phyloP scores from a whole-genome alignment of 2,797 vertebrate species.

The Cossypha polioptera region DNA sequence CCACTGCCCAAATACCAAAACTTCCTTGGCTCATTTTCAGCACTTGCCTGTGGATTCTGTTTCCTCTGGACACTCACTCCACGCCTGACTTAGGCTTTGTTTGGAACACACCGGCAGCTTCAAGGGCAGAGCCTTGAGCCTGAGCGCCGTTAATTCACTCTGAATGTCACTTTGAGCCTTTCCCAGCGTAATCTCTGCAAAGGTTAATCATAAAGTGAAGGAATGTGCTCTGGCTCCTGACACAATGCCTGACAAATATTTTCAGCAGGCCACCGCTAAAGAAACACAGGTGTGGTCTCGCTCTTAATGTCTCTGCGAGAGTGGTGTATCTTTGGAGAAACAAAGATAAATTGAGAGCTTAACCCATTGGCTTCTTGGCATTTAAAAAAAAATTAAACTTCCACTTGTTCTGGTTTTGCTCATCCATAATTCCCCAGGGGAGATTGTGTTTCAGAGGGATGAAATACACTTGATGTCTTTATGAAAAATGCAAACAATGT shows the following conservation, averaged over 20 bases:
- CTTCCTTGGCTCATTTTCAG: not conserved
- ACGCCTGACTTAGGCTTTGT: not conserved
- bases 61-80: not conserved
- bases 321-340: conserved; percentile 56
- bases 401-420: conserved; percentile 64
- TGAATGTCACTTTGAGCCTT: conserved; percentile 44
- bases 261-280: conserved; percentile 60
- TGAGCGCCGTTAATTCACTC: not conserved
- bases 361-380: conserved; percentile 64
- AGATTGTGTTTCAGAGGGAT: conserved; percentile 46
- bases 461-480: conserved; percentile 54
- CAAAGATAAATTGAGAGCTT: conserved; percentile 71
- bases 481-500: conserved; percentile 66
- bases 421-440: conserved; percentile 30
- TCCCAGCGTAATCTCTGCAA: conserved; percentile 45
- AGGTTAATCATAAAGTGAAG: conserved; percentile 68
- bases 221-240: conserved; percentile 67
- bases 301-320: conserved; percentile 30
- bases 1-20: not conserved
- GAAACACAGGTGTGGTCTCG: conserved; percentile 66
- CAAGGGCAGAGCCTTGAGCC: conserved; percentile 29
- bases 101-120: not conserved
- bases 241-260: conserved; percentile 67
- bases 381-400: conserved; percentile 51
- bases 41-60: not conserved